Base-by-base conservation (phyloP, 1,140 invertebrate genomes). In the Tetragnatha versicolor region DNA sequence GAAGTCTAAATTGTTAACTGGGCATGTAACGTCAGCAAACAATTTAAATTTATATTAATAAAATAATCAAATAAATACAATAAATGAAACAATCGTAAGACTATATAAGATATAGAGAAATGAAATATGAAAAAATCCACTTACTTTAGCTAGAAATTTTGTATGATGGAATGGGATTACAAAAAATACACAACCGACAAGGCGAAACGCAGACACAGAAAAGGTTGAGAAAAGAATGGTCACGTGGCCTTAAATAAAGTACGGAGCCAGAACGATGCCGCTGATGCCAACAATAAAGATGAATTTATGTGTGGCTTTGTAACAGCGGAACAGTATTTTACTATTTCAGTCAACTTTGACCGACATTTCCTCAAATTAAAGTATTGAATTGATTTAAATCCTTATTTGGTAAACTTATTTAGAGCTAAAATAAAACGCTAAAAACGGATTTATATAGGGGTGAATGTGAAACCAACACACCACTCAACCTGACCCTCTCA, bases 241-340 rank as follows among this genome's bases (percentile, higher is more conserved):
- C 55, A 58, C 55, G 55, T 58, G 55, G 55, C 55, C 35, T 33
- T 58, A 58, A 33, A 58, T 58, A 58, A 55, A 55, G 51, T 29
- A 58, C 22, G 17, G n/a, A 9, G 29, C 29, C 27, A 58, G 35
- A 31, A 58, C 6, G 10, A 9, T 33, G 55, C 55, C 55, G 55
- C 55, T n/a, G 29, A 58, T 58, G 55, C 55, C 55, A 35, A 20
- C 22, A 7, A 39, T 31, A 37, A 63, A 63, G 60, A 63, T 60
- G n/a, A n/a, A n/a, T n/a, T n/a, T n/a, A n/a, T n/a, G n/a, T n/a
- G n/a, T n/a, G n/a, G n/a, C n/a, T n/a, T n/a, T n/a, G n/a, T n/a
- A n/a, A n/a, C n/a, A n/a, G n/a, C n/a, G n/a, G n/a, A n/a, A n/a
- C n/a, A n/a, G n/a, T n/a, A n/a, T n/a, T n/a, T n/a, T n/a, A n/a